Conservation (phyloP, 2,113 vertebrate species). For the Nasalis larvatus region DNA sequence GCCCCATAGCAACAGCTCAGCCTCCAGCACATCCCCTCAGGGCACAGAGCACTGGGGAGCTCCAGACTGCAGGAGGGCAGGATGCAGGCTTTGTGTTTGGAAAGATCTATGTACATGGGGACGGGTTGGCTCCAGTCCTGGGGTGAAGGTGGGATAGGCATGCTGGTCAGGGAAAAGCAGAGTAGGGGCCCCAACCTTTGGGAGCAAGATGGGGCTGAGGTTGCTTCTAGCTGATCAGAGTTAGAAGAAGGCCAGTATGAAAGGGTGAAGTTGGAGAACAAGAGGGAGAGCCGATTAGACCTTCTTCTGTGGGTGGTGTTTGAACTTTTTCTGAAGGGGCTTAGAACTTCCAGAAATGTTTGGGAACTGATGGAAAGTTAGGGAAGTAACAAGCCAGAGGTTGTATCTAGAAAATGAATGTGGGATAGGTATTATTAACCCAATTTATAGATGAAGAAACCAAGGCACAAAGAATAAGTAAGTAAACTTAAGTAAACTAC, state of each 20-base stretch:
- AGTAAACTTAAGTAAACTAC: background rate
- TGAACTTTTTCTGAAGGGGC: background rate
- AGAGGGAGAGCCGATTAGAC: background rate
- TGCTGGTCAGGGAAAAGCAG: background rate
- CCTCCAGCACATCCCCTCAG: background rate
- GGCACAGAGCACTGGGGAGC: background rate
- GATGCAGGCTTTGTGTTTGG: background rate
- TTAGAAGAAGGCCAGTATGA: background rate
- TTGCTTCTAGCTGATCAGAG: background rate
- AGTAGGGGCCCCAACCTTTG: background rate
- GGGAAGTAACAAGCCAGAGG: background rate
- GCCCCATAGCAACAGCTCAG: too few relatives aligned
- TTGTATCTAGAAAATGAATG: background rate
- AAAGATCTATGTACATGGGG: background rate
- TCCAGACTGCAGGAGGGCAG: background rate
- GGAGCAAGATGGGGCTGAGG: background rate
- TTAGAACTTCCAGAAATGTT: background rate
- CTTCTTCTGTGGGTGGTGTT: background rate
- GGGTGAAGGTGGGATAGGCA: background rate
- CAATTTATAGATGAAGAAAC: constrained; percentile 13
- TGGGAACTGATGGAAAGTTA: background rate
- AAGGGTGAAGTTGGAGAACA: background rate
- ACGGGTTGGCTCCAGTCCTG: background rate
- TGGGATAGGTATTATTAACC: background rate
- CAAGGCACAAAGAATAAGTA: background rate